These are phyloP conservation scores for Cephalopachus bancanus DNA, from an alignment of 2,797 vertebrate species.

Conservation along the genomic window DNA sequence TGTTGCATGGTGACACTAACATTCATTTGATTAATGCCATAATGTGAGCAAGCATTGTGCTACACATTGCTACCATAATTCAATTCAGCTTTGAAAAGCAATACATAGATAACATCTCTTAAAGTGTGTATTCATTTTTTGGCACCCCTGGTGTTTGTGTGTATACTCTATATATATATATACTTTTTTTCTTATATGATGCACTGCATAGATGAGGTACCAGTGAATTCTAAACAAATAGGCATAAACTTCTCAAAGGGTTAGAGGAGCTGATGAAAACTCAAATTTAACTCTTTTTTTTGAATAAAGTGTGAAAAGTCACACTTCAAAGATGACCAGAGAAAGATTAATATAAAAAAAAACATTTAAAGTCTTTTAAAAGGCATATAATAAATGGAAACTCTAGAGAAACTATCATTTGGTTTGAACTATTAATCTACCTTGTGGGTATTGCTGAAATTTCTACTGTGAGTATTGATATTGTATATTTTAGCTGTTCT, in stretches of 20 bases:
- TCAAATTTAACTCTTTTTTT: neutral
- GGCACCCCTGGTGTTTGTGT: no score
- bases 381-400: neutral
- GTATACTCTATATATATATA: neutral
- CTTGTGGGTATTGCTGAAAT: neutral
- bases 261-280: neutral
- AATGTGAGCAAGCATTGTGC: no score
- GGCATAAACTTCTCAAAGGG: neutral
- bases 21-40: no score
- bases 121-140: no score
- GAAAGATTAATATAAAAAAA: neutral
- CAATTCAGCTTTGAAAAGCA: no score
- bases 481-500: neutral
- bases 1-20: no score
- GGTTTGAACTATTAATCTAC: neutral
- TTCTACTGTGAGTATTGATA: neutral
- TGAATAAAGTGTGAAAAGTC: neutral
- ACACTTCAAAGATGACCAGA: neutral
- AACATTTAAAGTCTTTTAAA: neutral
- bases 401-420: neutral
- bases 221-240: neutral
- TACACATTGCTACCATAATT: no score
- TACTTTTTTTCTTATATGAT: neutral
- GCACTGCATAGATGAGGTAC: neutral
- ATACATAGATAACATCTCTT: no score